Evolutionary conservation across 2,888 invertebrate genomes (phyloP).

Genomic region (Drosophila buzzatii): DNA sequence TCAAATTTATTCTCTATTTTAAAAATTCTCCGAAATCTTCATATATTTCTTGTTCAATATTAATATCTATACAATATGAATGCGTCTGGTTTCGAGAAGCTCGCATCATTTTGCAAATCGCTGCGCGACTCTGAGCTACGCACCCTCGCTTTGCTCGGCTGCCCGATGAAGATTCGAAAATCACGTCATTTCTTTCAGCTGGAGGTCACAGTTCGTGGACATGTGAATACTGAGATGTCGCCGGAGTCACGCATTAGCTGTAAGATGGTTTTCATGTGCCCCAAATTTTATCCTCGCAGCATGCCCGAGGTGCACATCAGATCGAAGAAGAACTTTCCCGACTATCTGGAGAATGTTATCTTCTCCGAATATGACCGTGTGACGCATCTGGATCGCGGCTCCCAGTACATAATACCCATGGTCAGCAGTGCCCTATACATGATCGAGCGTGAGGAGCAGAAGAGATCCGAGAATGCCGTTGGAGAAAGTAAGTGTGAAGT

Average conservation of each 20-base stretch:
- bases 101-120: constrained; percentile 15
- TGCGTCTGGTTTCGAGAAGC: background rate
- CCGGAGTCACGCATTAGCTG: constrained; percentile 24
- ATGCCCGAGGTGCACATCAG: constrained; percentile 24
- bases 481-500: constrained; percentile 4
- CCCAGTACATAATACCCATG: constrained; percentile 32
- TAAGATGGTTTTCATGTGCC: constrained; percentile 40
- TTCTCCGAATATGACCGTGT: constrained; percentile 22
- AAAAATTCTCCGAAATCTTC: background rate
- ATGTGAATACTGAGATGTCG: background rate
- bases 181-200: constrained; percentile 11
- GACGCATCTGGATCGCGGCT: background rate
- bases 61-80: background rate
- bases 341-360: constrained; percentile 18
- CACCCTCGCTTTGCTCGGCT: constrained; percentile 14
- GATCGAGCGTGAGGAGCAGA: constrained; percentile 31
- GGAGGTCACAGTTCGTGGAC: constrained; percentile 4
- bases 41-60: background rate
- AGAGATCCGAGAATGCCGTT: background rate
- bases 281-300: constrained; percentile 23
- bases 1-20: background rate
- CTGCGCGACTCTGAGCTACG: constrained; percentile 32
- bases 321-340: constrained; percentile 36
- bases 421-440: constrained; percentile 20
- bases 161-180: constrained; percentile 13